phyloP scores from a whole-genome alignment of 2,113 vertebrate genomes.

The Columba janthina region DNA sequence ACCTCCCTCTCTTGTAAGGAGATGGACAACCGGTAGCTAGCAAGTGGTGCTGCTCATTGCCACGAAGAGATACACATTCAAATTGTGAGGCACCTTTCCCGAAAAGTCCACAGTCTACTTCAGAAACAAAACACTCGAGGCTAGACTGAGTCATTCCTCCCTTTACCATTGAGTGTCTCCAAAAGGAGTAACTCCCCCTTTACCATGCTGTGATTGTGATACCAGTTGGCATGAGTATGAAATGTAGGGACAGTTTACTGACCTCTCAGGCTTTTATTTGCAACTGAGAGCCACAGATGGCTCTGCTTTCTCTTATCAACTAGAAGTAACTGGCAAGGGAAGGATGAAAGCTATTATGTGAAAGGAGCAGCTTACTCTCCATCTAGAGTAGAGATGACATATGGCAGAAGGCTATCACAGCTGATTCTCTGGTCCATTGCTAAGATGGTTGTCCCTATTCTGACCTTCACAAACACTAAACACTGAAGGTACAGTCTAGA shows the following conservation, averaged over 20 bases:
- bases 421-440: background rate
- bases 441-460: background rate
- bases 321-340: background rate
- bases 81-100: accelerated
- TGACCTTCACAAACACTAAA: background rate
- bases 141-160: background rate
- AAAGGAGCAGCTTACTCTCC: background rate
- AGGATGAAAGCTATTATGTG: background rate
- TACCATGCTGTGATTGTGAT: background rate
- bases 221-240: background rate
- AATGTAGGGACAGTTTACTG: background rate
- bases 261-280: background rate
- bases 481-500: background rate
- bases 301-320: background rate
- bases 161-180: background rate
- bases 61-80: background rate
- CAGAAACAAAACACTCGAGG: background rate
- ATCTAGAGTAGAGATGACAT: background rate
- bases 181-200: background rate
- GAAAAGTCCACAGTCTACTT: background rate
- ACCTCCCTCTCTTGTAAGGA: background rate
- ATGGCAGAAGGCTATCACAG: background rate
- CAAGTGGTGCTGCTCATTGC: background rate
- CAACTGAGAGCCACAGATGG: background rate
- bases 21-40: background rate